phyloP scores from a whole-genome alignment of 2,113 vertebrate species.

The Odontophorus gujanensis region DNA sequence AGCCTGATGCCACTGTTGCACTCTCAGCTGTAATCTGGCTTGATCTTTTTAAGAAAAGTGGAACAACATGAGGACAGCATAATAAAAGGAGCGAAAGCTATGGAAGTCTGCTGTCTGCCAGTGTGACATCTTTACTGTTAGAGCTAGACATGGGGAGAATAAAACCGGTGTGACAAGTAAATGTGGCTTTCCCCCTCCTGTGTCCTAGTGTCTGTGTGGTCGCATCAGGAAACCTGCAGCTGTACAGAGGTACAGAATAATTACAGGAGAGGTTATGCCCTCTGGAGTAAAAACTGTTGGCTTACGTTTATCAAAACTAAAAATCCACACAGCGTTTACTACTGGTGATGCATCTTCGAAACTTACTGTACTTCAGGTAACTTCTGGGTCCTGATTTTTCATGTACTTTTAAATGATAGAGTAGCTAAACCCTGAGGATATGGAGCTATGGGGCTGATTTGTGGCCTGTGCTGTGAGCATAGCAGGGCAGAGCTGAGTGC shows the following conservation, averaged over 20 bases:
- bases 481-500: neutral
- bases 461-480: neutral
- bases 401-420: neutral
- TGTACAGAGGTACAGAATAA: neutral
- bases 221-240: neutral
- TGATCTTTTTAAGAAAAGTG: neutral
- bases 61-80: neutral
- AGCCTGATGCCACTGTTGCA: neutral
- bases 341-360: neutral
- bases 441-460: neutral
- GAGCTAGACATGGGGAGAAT: neutral
- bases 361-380: neutral
- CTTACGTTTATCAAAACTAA: neutral
- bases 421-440: neutral
- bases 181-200: neutral
- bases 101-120: neutral
- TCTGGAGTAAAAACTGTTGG: neutral
- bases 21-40: neutral
- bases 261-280: neutral
- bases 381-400: neutral
- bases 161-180: rapidly evolving
- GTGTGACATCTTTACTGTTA: neutral
- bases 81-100: neutral
- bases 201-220: neutral
- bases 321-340: neutral